Percentiles rank a stretch among this genome's conserved stretches.
These are phyloP conservation scores for Zhuqinia jingwanae DNA, from an alignment of 2,888 invertebrate species.

Conservation along the genomic window DNA sequence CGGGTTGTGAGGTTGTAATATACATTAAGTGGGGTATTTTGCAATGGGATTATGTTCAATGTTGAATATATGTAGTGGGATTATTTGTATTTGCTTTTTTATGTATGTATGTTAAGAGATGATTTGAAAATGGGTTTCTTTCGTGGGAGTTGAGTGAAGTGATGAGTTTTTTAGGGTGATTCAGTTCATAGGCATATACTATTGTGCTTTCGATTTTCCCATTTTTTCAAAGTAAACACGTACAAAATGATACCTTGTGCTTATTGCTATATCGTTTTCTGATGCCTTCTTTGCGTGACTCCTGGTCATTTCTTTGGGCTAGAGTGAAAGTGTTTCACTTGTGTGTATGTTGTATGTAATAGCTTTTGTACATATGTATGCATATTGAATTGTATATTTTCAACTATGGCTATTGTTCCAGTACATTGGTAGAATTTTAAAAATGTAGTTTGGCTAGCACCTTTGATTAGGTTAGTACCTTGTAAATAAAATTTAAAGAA, in stretches of 20 bases:
- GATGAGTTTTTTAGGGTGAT: neutral
- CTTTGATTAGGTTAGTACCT: no score
- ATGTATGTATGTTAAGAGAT: neutral
- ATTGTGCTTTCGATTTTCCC: constrained; percentile 5
- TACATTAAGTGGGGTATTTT: neutral
- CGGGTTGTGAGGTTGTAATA: no score
- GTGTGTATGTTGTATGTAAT: neutral
- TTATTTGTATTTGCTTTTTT: neutral
- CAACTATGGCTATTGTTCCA: no score
- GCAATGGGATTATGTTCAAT: no score
- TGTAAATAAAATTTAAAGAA: no score
- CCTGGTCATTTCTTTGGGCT: neutral
- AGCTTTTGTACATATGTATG: neutral
- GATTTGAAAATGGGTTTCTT: constrained; percentile 3
- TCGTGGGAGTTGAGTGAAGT: neutral
- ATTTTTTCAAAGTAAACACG: neutral
- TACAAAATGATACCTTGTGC: neutral
- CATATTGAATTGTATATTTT: neutral
- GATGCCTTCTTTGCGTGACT: constrained; percentile 39
- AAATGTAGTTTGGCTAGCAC: no score
- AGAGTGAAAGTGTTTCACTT: constrained; percentile 20
- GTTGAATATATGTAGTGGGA: no score
- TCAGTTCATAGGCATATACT: neutral
- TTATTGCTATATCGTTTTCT: neutral
- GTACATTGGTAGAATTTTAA: no score